Base-by-base conservation (phyloP, 2,888 invertebrate genomes). In the Dryadula phaetusa region DNA sequence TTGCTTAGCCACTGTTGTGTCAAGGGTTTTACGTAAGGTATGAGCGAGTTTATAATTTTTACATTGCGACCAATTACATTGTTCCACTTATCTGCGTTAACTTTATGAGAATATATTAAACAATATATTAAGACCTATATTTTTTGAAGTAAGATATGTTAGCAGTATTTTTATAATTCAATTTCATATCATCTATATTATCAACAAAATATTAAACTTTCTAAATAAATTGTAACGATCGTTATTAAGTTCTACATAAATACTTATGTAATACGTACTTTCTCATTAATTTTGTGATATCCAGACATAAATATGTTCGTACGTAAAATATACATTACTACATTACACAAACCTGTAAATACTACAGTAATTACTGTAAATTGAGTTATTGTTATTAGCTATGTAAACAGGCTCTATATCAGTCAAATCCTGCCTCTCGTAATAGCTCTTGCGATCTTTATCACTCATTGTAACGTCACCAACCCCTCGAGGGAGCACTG, bases 321-420 rank as follows among this genome's bases (percentile, higher is more conserved):
- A 10, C n/a, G n/a, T 37, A 4, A 10, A 18, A 28, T 42, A 14
- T 12, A 20, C 14, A 37, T 49, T 10, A 34, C 18, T 14, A 40
- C 10, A 42, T 37, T 22, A 28, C 25, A 62, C 66, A 44, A 84
- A 93, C 93, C 93, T 93, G 88, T 93, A 93, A 77, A 93, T 92
- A 72, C 93, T 93, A 84, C 94, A 94, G 86, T 94, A 94, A 84
- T 93, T 94, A 83, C 93, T 94, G 79, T 93, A 93, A 71, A 93
- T 82, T 16, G 93, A 93, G 74, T 90, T 90, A 73, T 92, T 90
- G 71, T 92, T 92, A 72, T 89, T 87, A 14, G 87, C 83, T 7
- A 82, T 82, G 73, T 92, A 92, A 53, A 88, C 76, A 10, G 82
- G 80, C 67, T 89, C 90, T 69, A 53, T 58, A 32, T 88, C 86